Percentiles rank a stretch among this genome's conserved stretches.
These are phyloP conservation scores for Anarhynchus alexandrinus DNA, from an alignment of 2,113 vertebrate genomes.

Conservation along the genomic window DNA sequence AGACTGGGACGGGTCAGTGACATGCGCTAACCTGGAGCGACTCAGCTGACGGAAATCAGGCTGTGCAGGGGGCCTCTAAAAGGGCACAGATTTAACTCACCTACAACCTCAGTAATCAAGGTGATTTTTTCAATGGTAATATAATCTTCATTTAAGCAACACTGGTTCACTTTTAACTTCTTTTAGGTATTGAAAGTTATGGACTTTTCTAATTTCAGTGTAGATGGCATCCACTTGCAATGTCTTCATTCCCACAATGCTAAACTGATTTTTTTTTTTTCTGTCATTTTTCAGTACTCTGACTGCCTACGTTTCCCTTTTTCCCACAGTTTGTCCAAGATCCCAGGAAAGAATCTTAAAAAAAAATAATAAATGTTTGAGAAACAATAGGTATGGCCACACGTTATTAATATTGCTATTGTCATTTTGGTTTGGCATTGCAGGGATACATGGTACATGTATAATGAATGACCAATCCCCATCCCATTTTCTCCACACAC, in stretches of 20 bases:
- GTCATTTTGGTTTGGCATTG: background rate
- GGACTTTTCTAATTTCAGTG: background rate
- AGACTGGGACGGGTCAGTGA: background rate
- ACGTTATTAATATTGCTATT: background rate
- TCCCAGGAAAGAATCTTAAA: background rate
- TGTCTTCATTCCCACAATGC: background rate
- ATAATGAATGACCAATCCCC: background rate
- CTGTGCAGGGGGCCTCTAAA: background rate
- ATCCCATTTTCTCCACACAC: background rate
- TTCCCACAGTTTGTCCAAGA: background rate
- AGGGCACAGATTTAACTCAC: background rate
- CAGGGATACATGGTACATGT: background rate
- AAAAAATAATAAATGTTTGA: background rate
- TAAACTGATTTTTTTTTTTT: background rate
- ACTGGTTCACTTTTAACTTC: background rate
- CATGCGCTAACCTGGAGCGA: background rate
- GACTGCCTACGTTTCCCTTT: background rate
- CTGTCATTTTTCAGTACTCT: background rate
- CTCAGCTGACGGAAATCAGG: background rate
- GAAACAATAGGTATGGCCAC: background rate
- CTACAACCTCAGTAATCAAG: background rate
- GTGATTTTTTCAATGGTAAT: background rate
- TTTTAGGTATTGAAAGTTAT: background rate
- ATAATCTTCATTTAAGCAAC: background rate
- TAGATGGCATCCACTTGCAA: background rate